These are phyloP conservation scores for Lissocephala sabroskyi DNA, from an alignment of 2,888 invertebrate genomes.

Conservation along the genomic window DNA sequence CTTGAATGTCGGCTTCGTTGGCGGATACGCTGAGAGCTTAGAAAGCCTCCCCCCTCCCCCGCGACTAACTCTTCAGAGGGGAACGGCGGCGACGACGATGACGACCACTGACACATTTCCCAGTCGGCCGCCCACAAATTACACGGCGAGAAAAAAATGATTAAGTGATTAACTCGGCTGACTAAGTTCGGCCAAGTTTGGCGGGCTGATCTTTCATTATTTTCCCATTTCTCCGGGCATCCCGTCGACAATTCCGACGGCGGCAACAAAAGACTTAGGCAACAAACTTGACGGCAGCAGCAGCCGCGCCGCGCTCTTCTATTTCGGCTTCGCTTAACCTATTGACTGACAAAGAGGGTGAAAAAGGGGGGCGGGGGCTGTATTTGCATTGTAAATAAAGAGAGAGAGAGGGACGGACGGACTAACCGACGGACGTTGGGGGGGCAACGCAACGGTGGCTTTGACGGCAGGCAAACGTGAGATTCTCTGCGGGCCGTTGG, in stretches of 20 bases:
- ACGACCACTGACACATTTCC: constrained; percentile 19
- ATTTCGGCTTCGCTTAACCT: constrained; percentile 36
- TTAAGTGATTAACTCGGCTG: constrained; percentile 24
- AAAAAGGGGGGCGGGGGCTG: constrained; percentile 28
- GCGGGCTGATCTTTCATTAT: no score
- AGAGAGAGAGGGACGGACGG: neutral
- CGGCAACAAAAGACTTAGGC: constrained; percentile 48
- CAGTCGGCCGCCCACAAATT: constrained; percentile 4
- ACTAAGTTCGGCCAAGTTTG: constrained; percentile 4
- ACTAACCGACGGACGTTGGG: constrained; percentile 23
- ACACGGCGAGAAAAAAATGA: constrained; percentile 22
- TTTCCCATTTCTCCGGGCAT: no score
- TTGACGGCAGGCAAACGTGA: constrained; percentile 40
- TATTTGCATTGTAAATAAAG: constrained; percentile 19
- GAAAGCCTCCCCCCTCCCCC: constrained; percentile 25
- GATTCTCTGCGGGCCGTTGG: constrained; percentile 12
- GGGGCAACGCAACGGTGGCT: constrained; percentile 1
- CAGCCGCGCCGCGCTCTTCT: no score
- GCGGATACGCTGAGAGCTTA: constrained; percentile 42
- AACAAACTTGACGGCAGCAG: no score
- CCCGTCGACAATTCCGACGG: no score
- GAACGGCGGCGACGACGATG: neutral
- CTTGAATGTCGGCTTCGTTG: constrained; percentile 37
- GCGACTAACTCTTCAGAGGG: no score
- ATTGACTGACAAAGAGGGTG: constrained; percentile 46